Percentiles rank a stretch among this genome's conserved stretches.
phyloP scores from a whole-genome alignment of 2,888 invertebrate species.

The Aproaerema taeniolella region DNA sequence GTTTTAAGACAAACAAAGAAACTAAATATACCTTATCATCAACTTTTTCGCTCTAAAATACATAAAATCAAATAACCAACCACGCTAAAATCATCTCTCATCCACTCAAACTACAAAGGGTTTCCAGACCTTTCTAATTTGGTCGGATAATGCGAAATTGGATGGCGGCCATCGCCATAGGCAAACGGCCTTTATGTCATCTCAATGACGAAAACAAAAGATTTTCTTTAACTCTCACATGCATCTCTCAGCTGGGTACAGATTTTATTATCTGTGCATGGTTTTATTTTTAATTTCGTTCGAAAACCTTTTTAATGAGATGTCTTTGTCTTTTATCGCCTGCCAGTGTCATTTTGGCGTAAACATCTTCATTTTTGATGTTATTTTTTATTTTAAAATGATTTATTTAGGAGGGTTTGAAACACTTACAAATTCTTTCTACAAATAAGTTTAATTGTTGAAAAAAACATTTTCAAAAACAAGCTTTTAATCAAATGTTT shows the following conservation, averaged over 20 bases:
- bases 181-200: constrained; percentile 58
- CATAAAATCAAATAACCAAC: too few relatives aligned
- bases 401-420: neutral
- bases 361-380: neutral
- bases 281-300: constrained; percentile 8
- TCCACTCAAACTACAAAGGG: too few relatives aligned
- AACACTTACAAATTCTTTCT: too few relatives aligned
- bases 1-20: neutral
- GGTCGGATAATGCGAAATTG: constrained; percentile 25
- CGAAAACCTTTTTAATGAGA: constrained; percentile 9
- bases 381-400: too few relatives aligned
- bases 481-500: too few relatives aligned
- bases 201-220: constrained; percentile 47
- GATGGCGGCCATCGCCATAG: constrained; percentile 52
- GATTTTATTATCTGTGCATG: constrained; percentile 8
- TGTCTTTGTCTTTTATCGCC: constrained; percentile 2
- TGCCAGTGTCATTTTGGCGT: constrained; percentile 5
- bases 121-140: too few relatives aligned
- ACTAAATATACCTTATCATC: neutral
- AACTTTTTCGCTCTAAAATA: too few relatives aligned
- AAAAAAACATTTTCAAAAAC: too few relatives aligned
- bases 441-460: too few relatives aligned
- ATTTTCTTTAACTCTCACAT: constrained; percentile 5
- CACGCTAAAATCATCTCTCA: too few relatives aligned
- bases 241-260: neutral